These are phyloP conservation scores for Serranus cabrilla DNA, from an alignment of 2,797 vertebrate species.

Conservation along the genomic window DNA sequence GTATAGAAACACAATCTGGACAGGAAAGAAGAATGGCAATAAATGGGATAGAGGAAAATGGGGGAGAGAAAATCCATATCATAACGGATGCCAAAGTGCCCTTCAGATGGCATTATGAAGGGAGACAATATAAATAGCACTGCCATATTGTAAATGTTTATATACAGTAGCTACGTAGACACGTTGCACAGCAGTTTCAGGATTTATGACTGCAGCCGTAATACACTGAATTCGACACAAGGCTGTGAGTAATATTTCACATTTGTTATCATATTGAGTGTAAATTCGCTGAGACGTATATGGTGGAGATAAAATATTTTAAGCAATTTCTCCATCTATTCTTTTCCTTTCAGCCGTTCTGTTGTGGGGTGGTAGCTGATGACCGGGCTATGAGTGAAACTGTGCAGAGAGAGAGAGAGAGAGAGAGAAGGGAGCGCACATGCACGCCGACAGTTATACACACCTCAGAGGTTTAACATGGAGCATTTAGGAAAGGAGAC, in stretches of 20 bases:
- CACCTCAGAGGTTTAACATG: conserved; percentile 64
- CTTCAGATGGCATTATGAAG: conserved; percentile 83
- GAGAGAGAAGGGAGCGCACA: conserved; percentile 6
- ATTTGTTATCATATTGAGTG: conserved; percentile 85
- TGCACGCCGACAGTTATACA: conserved; percentile 46
- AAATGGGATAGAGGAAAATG: conserved; percentile 68
- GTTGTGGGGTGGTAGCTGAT: conserved; percentile 16
- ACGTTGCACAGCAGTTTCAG: conserved; percentile 74
- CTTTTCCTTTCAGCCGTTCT: conserved; percentile 58
- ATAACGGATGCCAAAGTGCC: conserved; percentile 83
- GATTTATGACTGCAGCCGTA: conserved; percentile 83
- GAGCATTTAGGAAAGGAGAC: conserved; percentile 50
- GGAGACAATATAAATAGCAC: conserved; percentile 86
- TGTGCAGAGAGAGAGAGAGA: conserved; percentile 14
- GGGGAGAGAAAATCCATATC: conserved; percentile 77
- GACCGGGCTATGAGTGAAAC: conserved; percentile 21
- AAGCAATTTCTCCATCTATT: conserved; percentile 76
- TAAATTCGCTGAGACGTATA: conserved; percentile 85
- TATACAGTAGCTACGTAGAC: conserved; percentile 79
- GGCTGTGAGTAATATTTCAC: conserved; percentile 87
- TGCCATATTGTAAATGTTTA: conserved; percentile 88
- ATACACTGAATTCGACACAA: conserved; percentile 82
- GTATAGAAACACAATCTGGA: conserved; percentile 65
- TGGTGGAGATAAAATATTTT: conserved; percentile 83
- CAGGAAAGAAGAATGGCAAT: conserved; percentile 71